Base-by-base conservation (phyloP, 1,140 invertebrate species). In the Campoletis sonorensis region DNA sequence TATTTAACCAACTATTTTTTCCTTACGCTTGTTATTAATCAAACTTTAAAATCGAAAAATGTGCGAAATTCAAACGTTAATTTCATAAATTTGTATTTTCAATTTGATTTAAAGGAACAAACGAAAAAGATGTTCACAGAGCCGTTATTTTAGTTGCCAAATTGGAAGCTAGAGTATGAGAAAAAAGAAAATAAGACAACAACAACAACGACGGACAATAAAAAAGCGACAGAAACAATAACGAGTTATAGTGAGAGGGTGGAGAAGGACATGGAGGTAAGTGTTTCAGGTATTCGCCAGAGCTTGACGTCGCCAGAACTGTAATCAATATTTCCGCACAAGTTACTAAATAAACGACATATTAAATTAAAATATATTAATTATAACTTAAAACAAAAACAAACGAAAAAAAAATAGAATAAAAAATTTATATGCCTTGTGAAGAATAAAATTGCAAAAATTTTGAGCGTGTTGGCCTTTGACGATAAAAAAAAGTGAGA, bases 221-320 rank as follows among this genome's bases (percentile, higher is more conserved):
- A 81, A 81, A 40, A 80, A 58, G 7, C 83, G 86, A 81, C 84
- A 86, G 23, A 88, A 87, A 90, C 82, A 84, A 85, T 87, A 86
- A 85, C 84, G 86, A 89, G 85, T 90, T 90, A 91, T 85, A 91
- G 89, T 75, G 90, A 92, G 86, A 92, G 88, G 87, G 91, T 91
- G 87, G 91, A 92, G 81, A 91, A 89, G 86, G 91, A 91, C 91
- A 92, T 92, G 79, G 89, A 88, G 84, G 88, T 87, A 85, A 89
- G 92, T 87, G 90, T 88, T 89, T 92, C 91, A 84, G 90, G 90
- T 86, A 92, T 90, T 86, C 91, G 90, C 91, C 91, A 92, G 86
- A 92, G 89, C 88, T 92, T 92, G 87, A 92, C 90, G 88, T 92
- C 91, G 85, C 91, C 91, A 90, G 90, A 92, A 90, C 91, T 92